phyloP scores from a whole-genome alignment of 2,113 vertebrate genomes.

The Grus americana region DNA sequence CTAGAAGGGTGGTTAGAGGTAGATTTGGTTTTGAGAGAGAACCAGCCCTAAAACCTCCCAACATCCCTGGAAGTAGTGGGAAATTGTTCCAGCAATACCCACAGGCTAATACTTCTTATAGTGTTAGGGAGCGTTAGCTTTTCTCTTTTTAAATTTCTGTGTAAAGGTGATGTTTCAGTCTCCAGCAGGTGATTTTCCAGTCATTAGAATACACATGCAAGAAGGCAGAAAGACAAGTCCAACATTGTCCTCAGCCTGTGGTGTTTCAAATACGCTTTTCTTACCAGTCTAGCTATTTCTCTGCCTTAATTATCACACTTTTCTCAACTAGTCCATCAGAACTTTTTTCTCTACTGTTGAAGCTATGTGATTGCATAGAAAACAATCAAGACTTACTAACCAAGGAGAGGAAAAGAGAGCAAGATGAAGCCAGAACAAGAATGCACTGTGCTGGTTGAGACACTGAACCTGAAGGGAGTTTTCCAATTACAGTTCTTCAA shows the following conservation, averaged over 20 bases:
- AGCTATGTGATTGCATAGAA: neutral
- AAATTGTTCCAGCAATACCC: neutral
- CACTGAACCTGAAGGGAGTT: neutral
- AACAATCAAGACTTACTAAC: neutral
- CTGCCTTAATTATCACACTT: neutral
- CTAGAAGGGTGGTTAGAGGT: neutral
- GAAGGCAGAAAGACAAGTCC: neutral
- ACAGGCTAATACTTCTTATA: neutral
- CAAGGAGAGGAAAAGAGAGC: neutral
- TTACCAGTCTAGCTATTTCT: neutral
- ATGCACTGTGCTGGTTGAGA: neutral
- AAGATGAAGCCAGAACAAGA: neutral
- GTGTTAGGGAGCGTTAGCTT: neutral
- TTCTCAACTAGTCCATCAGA: neutral
- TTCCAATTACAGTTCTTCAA: neutral
- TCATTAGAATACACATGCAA: neutral
- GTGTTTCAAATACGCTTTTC: neutral
- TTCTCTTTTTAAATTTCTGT: neutral
- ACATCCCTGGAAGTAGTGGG: neutral
- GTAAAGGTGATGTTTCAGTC: neutral
- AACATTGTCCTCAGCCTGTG: neutral
- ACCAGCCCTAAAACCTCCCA: neutral
- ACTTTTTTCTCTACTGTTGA: neutral
- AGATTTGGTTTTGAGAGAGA: neutral
- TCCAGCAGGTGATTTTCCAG: neutral